These are phyloP conservation scores for Regulus satrapa DNA, from an alignment of 2,113 vertebrate species.

Conservation along the genomic window DNA sequence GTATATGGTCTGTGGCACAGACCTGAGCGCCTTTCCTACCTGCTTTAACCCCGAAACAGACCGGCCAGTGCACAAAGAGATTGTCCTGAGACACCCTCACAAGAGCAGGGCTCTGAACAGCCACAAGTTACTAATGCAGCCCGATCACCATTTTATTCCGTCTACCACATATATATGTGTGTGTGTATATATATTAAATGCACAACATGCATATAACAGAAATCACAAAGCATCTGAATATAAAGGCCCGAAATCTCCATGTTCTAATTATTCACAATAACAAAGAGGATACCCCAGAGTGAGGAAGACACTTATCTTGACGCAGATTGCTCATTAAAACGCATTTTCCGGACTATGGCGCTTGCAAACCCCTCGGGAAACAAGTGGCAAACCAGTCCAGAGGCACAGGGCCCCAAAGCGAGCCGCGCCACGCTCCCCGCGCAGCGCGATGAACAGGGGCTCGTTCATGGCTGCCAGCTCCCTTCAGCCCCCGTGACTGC, in stretches of 20 bases:
- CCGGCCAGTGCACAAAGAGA: rapidly evolving
- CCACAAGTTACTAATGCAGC: not conserved
- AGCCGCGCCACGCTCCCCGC: rapidly evolving
- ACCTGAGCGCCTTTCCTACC: not conserved
- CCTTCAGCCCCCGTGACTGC: not conserved
- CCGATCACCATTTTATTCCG: not conserved
- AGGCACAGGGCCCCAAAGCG: not conserved
- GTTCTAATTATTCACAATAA: too few relatives aligned
- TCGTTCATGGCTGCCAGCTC: not conserved
- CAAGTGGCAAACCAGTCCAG: not conserved
- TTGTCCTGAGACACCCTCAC: not conserved
- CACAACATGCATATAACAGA: not conserved
- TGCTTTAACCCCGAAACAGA: not conserved
- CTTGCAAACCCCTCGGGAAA: not conserved
- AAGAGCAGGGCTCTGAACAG: not conserved
- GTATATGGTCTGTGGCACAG: not conserved
- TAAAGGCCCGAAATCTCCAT: not conserved
- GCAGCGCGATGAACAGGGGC: rapidly evolving
- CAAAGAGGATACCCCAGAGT: not conserved
- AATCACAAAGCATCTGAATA: not conserved
- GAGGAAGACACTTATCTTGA: not conserved
- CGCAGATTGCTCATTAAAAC: not conserved
- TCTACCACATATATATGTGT: rapidly evolving
- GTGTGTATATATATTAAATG: not conserved
- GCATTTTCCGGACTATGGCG: not conserved